A percentile compares a stretch with the other conserved stretches of the same genome.
phyloP scores from a whole-genome alignment of 1,140 invertebrate species.

The Subanguina moxae region DNA sequence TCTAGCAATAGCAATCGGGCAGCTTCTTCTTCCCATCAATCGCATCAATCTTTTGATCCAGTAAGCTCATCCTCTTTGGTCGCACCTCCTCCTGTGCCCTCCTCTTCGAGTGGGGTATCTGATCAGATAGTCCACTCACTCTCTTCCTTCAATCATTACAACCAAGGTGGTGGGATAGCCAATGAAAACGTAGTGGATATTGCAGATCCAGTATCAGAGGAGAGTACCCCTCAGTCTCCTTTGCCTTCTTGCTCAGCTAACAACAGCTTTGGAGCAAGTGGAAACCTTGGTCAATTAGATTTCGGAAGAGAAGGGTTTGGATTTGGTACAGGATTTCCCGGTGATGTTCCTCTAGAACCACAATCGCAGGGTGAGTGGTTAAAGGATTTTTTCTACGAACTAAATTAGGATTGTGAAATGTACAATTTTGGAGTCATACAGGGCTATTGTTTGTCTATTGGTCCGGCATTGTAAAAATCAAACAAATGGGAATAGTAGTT shows the following conservation, averaged over 20 bases:
- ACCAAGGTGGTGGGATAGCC: neutral
- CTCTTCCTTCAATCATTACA: neutral
- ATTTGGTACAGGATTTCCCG: neutral
- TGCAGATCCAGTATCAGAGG: neutral
- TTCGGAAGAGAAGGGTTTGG: neutral
- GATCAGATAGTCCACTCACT: neutral
- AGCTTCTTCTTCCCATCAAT: neutral
- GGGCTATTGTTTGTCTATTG: too few relatives aligned
- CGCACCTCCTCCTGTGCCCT: neutral
- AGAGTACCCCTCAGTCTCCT: neutral
- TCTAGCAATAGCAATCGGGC: neutral
- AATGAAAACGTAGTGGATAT: neutral
- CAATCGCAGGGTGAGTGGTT: conserved; percentile 5
- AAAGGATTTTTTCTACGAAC: too few relatives aligned
- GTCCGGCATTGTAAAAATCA: too few relatives aligned
- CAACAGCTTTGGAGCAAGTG: neutral
- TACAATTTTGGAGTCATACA: too few relatives aligned
- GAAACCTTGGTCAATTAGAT: neutral
- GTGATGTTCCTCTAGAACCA: conserved; percentile 2
- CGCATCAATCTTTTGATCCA: neutral
- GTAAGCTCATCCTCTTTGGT: neutral
- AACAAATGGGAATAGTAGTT: too few relatives aligned
- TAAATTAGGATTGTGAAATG: too few relatives aligned
- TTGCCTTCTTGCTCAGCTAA: neutral
- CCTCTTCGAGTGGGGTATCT: neutral